phyloP scores from a whole-genome alignment of 2,888 invertebrate genomes.

The Pandemis heparana region DNA sequence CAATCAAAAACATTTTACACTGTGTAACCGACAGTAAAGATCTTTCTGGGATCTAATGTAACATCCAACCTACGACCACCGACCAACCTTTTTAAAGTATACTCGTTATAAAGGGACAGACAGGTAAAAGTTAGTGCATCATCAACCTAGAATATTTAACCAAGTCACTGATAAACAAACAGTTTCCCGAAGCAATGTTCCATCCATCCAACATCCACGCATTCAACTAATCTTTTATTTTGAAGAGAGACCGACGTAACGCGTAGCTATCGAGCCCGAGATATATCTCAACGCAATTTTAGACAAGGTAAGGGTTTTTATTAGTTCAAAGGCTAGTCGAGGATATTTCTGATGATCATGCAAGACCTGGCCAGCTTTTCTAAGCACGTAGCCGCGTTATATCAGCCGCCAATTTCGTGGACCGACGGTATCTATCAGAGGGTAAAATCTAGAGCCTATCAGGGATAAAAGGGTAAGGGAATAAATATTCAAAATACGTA shows the following conservation, averaged over 20 bases:
- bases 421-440: slow-evolving; percentile 11
- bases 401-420: neutral
- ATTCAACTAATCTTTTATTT: slow-evolving; percentile 5
- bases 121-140: neutral
- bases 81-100: neutral
- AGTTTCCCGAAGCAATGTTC: neutral
- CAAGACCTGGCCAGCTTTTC: slow-evolving; percentile 18
- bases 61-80: neutral
- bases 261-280: neutral
- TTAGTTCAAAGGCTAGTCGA: slow-evolving; percentile 21
- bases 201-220: neutral
- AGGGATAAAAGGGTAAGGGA: slow-evolving; percentile 11
- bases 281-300: slow-evolving; percentile 21
- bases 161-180: slow-evolving; percentile 7
- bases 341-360: slow-evolving; percentile 29
- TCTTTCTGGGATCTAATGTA: neutral
- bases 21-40: neutral
- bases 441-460: slow-evolving; percentile 16
- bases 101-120: slow-evolving; percentile 2
- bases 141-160: neutral
- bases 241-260: slow-evolving; percentile 26
- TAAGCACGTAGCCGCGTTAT: slow-evolving; percentile 14
- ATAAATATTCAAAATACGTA: slow-evolving; percentile 9
- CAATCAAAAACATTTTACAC: too few species aligned
- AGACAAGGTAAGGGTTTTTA: slow-evolving; percentile 35